Base-by-base conservation (phyloP, 2,888 invertebrate genomes). In the Nephrotoma appendiculata region DNA sequence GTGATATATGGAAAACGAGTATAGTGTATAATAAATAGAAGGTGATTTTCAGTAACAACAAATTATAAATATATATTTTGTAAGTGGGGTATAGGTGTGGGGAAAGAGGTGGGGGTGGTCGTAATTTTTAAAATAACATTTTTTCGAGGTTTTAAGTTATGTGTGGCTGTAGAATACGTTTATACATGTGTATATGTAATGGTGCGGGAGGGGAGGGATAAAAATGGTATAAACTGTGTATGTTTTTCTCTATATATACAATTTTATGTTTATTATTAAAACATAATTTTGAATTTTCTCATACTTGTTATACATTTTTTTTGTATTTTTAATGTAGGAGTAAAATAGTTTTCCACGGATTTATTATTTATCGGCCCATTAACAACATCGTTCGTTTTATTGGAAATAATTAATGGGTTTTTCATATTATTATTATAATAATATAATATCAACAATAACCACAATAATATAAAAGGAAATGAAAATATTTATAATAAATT, bases 341-440 rank as follows among this genome's bases (percentile, higher is more conserved):
- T 87, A 88, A 87, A 88, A 88, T 88, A 87, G 87, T 88, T 88
- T 87, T 87, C 87, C 88, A 88, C 87, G 88, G 88, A 88, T 88
- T 88, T 88, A 88, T 88, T 88, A 88, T 88, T 88, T 88, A 88
- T 88, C 88, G 88, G 88, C 88, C 88, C 88, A 88, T 88, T 88
- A 88, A 88, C 88, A 88, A 88, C 88, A 88, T 88, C 88, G 88
- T 88, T 88, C 88, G 88, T 88, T 88, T 86, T 88, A 88, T 88
- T 88, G 88, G 86, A 88, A 88, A 86, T 88, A 88, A 88, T 88
- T 88, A 88, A 88, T 88, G 88, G 88, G 88, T 88, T 88, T 88
- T 88, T 88, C 41, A 42, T 84, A 84, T 84, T 42, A 84, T 42
- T 84, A 84, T 84, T 42, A 71, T 52, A 52, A 52, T 71, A 71